Evolutionary conservation across 1,140 invertebrate genomes (phyloP).

Genomic region (Heliconius eleuchia): DNA sequence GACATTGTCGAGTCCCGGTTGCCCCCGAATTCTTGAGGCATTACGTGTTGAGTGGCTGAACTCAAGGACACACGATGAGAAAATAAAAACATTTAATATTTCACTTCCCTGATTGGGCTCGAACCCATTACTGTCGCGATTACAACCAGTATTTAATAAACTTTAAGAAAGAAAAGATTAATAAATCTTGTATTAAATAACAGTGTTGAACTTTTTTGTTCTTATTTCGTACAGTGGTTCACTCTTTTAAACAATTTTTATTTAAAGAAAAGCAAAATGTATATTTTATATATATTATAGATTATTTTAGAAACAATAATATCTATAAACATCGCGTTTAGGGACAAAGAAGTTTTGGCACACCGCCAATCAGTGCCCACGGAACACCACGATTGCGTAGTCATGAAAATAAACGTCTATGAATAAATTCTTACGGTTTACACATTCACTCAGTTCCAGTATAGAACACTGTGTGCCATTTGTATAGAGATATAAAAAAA

Average conservation of each 20-base stretch:
- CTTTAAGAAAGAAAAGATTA: too few relatives aligned
- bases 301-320: background rate
- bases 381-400: slow-evolving; percentile 49
- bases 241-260: too few relatives aligned
- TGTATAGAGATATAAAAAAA: background rate
- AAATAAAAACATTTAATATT: background rate
- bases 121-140: background rate
- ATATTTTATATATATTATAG: too few relatives aligned
- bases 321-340: slow-evolving; percentile 19
- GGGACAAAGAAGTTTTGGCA: slow-evolving; percentile 48
- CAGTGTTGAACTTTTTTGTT: too few relatives aligned
- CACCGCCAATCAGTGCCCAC: slow-evolving; percentile 53
- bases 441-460: slow-evolving; percentile 49
- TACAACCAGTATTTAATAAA: background rate
- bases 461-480: slow-evolving; percentile 26
- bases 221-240: too few relatives aligned
- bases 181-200: too few relatives aligned
- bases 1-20: too few relatives aligned
- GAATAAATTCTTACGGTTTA: slow-evolving; percentile 68
- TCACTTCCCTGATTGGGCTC: too few relatives aligned
- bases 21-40: too few relatives aligned
- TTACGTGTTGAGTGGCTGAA: background rate
- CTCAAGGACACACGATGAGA: background rate
- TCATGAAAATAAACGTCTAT: slow-evolving; percentile 75
- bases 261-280: too few relatives aligned